Evolutionary conservation across 2,888 invertebrate genomes (phyloP).

Genomic region (Pasiphila rectangulata): DNA sequence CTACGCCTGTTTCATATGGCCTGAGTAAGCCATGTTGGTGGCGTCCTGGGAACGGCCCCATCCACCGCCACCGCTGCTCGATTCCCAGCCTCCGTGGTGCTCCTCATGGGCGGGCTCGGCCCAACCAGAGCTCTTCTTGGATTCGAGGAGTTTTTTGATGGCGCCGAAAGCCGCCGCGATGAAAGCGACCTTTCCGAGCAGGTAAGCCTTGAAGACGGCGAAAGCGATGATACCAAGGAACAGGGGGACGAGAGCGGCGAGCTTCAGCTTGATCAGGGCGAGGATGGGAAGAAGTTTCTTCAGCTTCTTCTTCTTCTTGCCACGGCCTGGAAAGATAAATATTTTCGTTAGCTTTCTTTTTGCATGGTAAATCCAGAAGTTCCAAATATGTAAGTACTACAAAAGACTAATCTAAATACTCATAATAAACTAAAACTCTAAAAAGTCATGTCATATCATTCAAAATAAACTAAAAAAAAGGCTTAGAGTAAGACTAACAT

Average conservation of each 20-base stretch:
- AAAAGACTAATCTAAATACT: too few species aligned
- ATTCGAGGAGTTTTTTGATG: conserved; percentile 85
- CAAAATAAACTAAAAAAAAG: too few species aligned
- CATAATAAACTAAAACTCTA: too few species aligned
- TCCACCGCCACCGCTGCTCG: conserved; percentile 69
- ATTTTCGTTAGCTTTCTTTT: too few species aligned
- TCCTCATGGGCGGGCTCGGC: conserved; percentile 84
- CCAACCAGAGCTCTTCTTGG: conserved; percentile 87
- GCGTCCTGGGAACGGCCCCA: conserved; percentile 85
- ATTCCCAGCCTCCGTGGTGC: conserved; percentile 75
- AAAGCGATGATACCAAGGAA: conserved; percentile 88
- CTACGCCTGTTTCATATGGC: conserved; percentile 74
- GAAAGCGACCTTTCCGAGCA: conserved; percentile 91
- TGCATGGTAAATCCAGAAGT: too few species aligned
- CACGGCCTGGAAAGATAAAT: conserved; percentile 80
- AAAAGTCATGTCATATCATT: too few species aligned
- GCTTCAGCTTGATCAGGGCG: conserved; percentile 88
- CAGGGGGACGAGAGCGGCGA: conserved; percentile 86
- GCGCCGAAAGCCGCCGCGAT: conserved; percentile 87
- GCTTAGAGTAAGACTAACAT: too few species aligned
- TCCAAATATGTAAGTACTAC: too few species aligned
- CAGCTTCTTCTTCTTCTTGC: conserved; percentile 90
- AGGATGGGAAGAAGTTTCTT: conserved; percentile 88
- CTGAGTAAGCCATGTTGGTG: conserved; percentile 86
- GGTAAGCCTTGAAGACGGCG: conserved; percentile 90